Percentiles rank a stretch among this genome's conserved stretches.
These are phyloP conservation scores for Acanthaster planci DNA, from an alignment of 35 echinoderm and acorn worm species.

Conservation along the genomic window DNA sequence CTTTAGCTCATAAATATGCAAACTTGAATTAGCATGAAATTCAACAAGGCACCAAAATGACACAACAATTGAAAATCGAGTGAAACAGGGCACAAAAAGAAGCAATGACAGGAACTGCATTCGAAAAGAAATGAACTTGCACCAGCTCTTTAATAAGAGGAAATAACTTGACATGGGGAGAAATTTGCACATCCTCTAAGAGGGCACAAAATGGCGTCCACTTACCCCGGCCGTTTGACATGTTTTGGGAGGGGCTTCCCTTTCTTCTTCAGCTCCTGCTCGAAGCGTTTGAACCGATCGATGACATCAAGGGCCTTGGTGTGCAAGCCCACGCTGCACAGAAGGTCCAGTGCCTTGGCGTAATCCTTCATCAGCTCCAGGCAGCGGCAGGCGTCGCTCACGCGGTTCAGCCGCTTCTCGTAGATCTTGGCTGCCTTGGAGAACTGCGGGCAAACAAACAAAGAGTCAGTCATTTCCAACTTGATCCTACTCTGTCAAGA, in stretches of 20 bases:
- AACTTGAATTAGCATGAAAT: not conserved
- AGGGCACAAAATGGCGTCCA: no score
- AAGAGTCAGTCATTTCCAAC: not conserved
- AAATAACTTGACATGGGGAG: no score
- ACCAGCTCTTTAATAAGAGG: no score
- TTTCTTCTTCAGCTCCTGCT: slow-evolving; percentile 5
- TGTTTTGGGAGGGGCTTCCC: not conserved
- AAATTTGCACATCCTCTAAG: no score
- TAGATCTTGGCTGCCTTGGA: slow-evolving; percentile 45
- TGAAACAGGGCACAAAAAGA: no score
- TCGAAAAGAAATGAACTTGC: no score
- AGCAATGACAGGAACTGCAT: no score
- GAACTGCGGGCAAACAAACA: slow-evolving; percentile 27
- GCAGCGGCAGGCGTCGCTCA: slow-evolving; percentile 45
- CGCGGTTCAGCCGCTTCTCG: slow-evolving; percentile 48
- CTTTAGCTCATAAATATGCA: no score
- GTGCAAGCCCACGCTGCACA: slow-evolving; percentile 12
- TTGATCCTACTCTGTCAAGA: no score
- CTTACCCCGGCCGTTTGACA: slow-evolving; percentile 48
- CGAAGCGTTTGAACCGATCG: slow-evolving; percentile 31
- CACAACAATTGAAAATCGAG: no score
- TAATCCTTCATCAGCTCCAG: slow-evolving; percentile 51
- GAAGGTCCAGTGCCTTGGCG: slow-evolving; percentile 42
- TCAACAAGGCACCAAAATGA: no score
- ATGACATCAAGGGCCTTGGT: slow-evolving; percentile 57